These are phyloP conservation scores for Stenchaetothrips biformis DNA, from an alignment of 2,888 invertebrate genomes.

Conservation along the genomic window DNA sequence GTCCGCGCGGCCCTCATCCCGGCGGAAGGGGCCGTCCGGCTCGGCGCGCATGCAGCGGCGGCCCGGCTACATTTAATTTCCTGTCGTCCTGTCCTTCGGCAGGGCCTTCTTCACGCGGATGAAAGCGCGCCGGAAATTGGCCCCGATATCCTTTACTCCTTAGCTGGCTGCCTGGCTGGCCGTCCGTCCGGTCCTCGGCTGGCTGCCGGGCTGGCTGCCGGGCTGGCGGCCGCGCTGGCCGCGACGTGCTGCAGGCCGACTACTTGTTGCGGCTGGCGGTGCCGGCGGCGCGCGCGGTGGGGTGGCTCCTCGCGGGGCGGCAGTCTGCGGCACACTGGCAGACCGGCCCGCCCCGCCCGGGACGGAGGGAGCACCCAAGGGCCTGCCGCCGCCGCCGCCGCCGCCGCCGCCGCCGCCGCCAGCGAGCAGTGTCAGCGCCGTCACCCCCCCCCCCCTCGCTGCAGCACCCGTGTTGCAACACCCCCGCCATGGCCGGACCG, in stretches of 20 bases:
- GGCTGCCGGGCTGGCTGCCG: background rate
- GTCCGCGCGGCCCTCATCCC: background rate
- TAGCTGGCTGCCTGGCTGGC: background rate
- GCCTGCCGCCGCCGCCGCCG: background rate
- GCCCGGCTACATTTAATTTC: background rate
- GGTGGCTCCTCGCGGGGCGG: background rate
- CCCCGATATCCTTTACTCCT: background rate
- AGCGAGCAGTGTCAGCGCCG: background rate
- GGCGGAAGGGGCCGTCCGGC: no score
- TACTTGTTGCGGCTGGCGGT: background rate
- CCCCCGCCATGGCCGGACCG: background rate
- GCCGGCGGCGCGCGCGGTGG: background rate
- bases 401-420: background rate
- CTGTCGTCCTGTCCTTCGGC: background rate
- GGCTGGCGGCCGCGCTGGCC: no score
- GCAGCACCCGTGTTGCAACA: background rate
- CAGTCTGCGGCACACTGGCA: background rate
- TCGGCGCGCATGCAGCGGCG: no score
- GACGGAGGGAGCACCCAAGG: background rate
- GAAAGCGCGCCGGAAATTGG: conserved; percentile 1
- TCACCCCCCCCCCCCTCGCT: background rate
- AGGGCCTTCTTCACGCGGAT: background rate
- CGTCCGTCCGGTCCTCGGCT: background rate
- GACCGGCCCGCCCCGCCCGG: no score
- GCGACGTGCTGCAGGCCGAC: no score